A percentile compares a stretch with the other conserved stretches of the same genome.
These are phyloP conservation scores for Pangasius larnaudii DNA, from an alignment of 2,797 vertebrate species.

Conservation along the genomic window DNA sequence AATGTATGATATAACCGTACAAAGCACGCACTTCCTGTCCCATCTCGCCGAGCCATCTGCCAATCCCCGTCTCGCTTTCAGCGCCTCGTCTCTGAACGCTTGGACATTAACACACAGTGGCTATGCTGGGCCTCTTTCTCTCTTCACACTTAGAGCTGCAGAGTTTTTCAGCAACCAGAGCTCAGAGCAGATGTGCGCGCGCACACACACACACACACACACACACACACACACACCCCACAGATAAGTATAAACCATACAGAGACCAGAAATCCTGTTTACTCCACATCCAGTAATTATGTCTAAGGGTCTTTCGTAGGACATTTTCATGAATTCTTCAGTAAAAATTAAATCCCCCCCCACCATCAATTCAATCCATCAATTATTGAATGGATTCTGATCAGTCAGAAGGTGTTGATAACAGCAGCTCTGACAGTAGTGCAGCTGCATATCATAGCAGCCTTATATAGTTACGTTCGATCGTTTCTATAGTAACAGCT, in stretches of 20 bases:
- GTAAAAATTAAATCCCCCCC: not conserved
- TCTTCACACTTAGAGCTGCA: not conserved
- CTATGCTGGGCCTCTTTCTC: not conserved
- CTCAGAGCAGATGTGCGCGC: not conserved
- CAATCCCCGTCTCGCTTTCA: constrained; percentile 1
- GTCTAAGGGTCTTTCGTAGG: not conserved
- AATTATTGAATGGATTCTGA: not conserved
- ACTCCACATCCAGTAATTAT: not conserved
- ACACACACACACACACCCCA: not conserved
- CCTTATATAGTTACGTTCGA: not conserved
- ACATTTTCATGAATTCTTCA: not conserved
- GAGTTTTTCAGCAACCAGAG: constrained; percentile 8
- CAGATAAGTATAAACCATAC: not conserved
- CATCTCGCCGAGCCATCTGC: not conserved
- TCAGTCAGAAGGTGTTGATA: not conserved
- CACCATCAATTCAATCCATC: no score
- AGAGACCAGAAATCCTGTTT: not conserved
- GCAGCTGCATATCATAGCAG: not conserved
- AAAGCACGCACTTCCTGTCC: constrained; percentile 3
- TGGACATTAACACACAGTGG: not conserved
- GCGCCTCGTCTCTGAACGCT: constrained; percentile 10
- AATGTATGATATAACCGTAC: not conserved
- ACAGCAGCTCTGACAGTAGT: not conserved
- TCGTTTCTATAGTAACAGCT: not conserved
- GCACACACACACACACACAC: not conserved